phyloP scores from a whole-genome alignment of 2,113 vertebrate species.

The Elephas maximus region DNA sequence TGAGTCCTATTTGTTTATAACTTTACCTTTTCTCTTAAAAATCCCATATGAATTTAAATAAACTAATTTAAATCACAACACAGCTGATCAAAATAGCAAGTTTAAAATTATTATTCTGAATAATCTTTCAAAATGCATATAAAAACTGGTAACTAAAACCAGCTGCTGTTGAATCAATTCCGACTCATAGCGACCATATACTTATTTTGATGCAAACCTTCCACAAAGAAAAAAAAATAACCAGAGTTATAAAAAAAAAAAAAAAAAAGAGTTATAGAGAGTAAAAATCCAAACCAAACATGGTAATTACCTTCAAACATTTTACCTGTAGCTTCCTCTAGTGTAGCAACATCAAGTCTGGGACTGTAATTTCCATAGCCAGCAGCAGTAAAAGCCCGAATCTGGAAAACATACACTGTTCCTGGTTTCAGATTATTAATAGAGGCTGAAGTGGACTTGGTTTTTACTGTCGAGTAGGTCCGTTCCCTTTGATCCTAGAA shows the following conservation, averaged over 20 bases:
- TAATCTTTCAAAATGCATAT: neutral
- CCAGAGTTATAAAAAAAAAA: no score
- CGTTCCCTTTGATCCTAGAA: conserved; percentile 97
- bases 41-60: neutral
- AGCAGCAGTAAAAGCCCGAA: conserved; percentile 97
- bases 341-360: conserved; percentile 96
- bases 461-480: conserved; percentile 97
- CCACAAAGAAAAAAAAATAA: neutral
- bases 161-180: neutral
- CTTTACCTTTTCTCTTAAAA: neutral
- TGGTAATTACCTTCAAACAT: conserved; percentile 81
- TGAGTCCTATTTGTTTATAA: neutral
- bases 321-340: conserved; percentile 97
- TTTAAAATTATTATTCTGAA: conserved; percentile 18
- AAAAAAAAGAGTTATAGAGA: conserved; percentile 17
- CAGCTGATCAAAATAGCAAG: neutral
- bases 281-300: conserved; percentile 78
- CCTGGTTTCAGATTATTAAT: conserved; percentile 98
- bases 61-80: neutral
- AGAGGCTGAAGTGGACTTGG: conserved; percentile 96
- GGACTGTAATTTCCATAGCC: conserved; percentile 98
- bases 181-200: neutral
- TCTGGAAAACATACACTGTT: conserved; percentile 98
- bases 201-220: conserved; percentile 27
- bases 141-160: neutral